phyloP scores from a whole-genome alignment of 2,113 vertebrate species.

The Ramphastos sulfuratus region DNA sequence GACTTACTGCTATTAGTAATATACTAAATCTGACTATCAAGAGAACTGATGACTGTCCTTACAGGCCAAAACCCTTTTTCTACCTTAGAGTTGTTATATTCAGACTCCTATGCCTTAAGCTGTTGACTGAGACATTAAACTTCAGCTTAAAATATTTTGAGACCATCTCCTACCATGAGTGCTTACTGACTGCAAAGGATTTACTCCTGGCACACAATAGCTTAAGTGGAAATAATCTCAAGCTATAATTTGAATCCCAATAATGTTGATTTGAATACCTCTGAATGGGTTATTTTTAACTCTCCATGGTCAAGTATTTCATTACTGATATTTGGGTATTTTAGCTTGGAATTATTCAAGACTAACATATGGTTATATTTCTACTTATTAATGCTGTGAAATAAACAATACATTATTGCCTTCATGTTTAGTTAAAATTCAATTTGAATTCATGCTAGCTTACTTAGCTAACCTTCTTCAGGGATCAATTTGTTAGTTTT shows the following conservation, averaged over 20 bases:
- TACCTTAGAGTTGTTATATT: neutral
- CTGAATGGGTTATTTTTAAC: neutral
- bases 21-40: neutral
- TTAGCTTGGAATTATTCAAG: neutral
- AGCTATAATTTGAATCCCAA: neutral
- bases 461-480: neutral
- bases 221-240: neutral
- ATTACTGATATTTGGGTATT: neutral
- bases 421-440: neutral
- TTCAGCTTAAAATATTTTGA: neutral
- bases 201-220: neutral
- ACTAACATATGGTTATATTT: neutral
- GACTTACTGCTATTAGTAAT: neutral
- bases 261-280: neutral
- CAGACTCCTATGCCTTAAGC: neutral
- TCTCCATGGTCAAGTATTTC: neutral
- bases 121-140: neutral
- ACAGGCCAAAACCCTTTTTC: neutral
- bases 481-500: neutral
- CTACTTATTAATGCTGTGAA: neutral
- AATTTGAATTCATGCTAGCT: neutral
- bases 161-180: neutral
- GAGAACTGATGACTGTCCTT: neutral
- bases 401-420: neutral
- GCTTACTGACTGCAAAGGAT: neutral